Base-by-base conservation (phyloP, 2,113 vertebrate genomes). In the Anguilla japonica region DNA sequence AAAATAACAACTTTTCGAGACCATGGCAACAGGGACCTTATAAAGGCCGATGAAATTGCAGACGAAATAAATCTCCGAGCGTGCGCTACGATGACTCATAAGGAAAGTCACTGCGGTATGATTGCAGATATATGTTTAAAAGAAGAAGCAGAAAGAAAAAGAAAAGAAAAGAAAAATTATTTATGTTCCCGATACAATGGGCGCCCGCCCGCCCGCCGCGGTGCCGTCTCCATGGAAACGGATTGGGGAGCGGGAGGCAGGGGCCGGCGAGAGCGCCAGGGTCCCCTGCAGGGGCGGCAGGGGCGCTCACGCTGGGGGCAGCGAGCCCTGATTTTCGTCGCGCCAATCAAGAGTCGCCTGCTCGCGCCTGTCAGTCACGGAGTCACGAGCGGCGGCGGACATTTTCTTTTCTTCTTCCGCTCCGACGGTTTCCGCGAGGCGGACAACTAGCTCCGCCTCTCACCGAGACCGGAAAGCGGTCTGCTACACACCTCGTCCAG, bases 171-270 rank as follows among this genome's bases (percentile, higher is more conserved):
- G 40, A 79, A 79, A 34, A 16, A 79, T 79, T 39, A 79, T 79
- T 75, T 80, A 80, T 56, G 34, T 80, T 50, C 40, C 53, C 40
- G 57, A 84, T 79, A 41, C 82, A 75, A 5, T 57, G 26, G 26
- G 18, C 41, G 34, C 63, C 56, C 63, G 34, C 63, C 56, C 79
- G 22, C 82, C 56, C n/a, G 63, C 83, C 83, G 29, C 29, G n/a
- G 75, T 9, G 9, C 22, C 3, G 46, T 89, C 71, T 34, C 53
- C 81, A 87, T 81, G 84, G 81, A 71, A 87, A 89, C 67, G 46
- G 86, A 85, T 83, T 46, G 26, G 39, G 14, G 83, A 43, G 39
- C 41, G 79, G 43, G 40, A 34, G 41, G 3, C 75, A 34, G 34
- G 34, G 13, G 41, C 8, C 40, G 22, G 60, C 11, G 34, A 1